Conservation (phyloP, 1,140 invertebrate species). For the Nephila pilipes region DNA sequence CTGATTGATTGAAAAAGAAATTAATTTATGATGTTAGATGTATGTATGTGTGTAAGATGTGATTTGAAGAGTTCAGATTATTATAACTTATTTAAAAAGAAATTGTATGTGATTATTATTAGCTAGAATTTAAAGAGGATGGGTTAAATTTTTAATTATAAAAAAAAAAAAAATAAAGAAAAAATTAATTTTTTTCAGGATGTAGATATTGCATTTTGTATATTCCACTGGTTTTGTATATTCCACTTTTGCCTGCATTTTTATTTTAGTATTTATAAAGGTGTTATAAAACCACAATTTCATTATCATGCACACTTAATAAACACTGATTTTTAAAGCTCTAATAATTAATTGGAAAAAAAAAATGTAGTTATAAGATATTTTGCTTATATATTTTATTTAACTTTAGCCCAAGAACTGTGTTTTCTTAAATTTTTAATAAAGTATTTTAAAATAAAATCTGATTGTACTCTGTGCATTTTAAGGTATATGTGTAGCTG, state of each 20-base stretch:
- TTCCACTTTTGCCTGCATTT: not conserved
- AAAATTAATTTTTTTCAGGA: not conserved
- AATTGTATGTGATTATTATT: not conserved
- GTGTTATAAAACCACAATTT: no score
- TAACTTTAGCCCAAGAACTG: no score
- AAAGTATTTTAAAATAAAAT: no score
- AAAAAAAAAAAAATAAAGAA: not conserved
- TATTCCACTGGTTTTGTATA: not conserved
- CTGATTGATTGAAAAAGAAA: constrained; percentile 53
- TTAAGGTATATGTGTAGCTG: no score
- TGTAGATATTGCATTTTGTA: not conserved
- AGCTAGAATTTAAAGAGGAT: not conserved
- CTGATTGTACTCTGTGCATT: no score
- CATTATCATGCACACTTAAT: no score
- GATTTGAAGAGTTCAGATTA: constrained; percentile 21
- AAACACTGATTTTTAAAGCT: no score
- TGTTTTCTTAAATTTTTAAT: no score
- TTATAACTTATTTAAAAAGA: not conserved
- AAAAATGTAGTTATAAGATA: no score
- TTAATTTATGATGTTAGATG: not conserved
- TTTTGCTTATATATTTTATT: no score
- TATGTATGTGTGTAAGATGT: not conserved
- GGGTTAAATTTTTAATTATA: not conserved
- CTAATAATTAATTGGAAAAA: no score
- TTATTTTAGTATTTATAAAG: not conserved